Conservation (phyloP, 2,113 vertebrate genomes). For the Onychostoma macrolepis region DNA sequence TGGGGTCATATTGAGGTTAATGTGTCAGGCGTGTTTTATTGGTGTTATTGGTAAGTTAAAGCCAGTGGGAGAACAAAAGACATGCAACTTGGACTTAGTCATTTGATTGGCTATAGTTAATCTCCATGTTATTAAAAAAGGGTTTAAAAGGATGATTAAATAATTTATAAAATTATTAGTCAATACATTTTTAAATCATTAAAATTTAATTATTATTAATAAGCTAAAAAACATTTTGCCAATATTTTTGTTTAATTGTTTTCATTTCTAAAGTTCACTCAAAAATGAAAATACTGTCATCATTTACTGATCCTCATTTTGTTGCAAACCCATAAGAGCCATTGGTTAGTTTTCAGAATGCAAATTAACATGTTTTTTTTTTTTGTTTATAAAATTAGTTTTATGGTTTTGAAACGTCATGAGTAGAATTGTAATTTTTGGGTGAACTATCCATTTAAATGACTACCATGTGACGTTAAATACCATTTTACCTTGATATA, state of each 20-base stretch:
- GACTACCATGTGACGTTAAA: neutral
- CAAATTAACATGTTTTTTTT: neutral
- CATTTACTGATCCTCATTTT: neutral
- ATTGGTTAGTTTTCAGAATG: no score
- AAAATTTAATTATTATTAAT: neutral
- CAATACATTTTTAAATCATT: neutral
- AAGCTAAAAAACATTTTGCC: neutral
- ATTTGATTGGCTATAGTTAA: neutral
- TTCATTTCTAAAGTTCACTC: neutral
- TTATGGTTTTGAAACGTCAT: neutral
- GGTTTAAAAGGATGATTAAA: neutral
- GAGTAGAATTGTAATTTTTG: no score
- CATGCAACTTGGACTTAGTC: neutral
- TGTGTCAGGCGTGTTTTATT: slow-evolving; percentile 12
- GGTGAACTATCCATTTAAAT: no score
- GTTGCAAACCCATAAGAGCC: neutral
- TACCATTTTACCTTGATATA: neutral
- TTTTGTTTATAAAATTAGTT: neutral
- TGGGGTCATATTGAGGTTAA: slow-evolving; percentile 6
- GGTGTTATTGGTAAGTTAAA: neutral
- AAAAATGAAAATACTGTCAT: neutral
- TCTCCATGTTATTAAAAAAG: neutral
- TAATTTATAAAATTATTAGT: neutral
- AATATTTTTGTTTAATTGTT: neutral
- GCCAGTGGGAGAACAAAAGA: neutral